Percentiles rank a stretch among this genome's conserved stretches.
These are phyloP conservation scores for Sebastes schlegelii DNA, from an alignment of 2,113 vertebrate genomes.

Conservation along the genomic window DNA sequence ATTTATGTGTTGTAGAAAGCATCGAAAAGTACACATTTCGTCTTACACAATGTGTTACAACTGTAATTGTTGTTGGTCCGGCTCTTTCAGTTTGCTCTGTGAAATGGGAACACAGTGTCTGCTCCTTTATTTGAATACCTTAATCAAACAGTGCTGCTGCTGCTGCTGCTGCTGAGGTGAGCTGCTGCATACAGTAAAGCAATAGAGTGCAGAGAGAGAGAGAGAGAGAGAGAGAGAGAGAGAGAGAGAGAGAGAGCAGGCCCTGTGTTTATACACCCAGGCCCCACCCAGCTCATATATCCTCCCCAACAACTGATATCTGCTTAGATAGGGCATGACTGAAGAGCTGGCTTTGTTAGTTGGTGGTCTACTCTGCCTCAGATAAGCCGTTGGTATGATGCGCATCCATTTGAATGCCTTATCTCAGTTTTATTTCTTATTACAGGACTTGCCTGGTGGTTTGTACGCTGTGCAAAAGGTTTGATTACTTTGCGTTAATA, in stretches of 20 bases:
- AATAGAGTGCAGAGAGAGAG: conserved; percentile 45
- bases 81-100: conserved; percentile 61
- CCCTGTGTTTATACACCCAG: conserved; percentile 74
- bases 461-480: conserved; percentile 55
- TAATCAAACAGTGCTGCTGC: conserved; percentile 76
- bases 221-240: no score
- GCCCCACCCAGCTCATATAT: conserved; percentile 83
- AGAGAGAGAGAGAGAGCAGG: conserved; percentile 24
- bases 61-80: conserved; percentile 61
- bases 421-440: conserved; percentile 69
- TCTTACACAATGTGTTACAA: conserved; percentile 17
- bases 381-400: conserved; percentile 71
- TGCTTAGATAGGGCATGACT: conserved; percentile 74
- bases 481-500: conserved; percentile 59
- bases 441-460: conserved; percentile 45
- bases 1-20: conserved; percentile 24
- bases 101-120: conserved; percentile 74
- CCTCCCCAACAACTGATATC: conserved; percentile 81
- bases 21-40: conserved; percentile 30
- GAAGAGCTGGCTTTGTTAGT: conserved; percentile 79
- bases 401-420: conserved; percentile 71
- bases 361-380: conserved; percentile 72
- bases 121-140: conserved; percentile 82
- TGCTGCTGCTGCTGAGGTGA: conserved; percentile 42
- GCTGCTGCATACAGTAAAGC: conserved; percentile 61